Percentiles rank a stretch among this genome's conserved stretches.
These are phyloP conservation scores for Pimephales promelas DNA, from an alignment of 2,113 vertebrate genomes.

Conservation along the genomic window DNA sequence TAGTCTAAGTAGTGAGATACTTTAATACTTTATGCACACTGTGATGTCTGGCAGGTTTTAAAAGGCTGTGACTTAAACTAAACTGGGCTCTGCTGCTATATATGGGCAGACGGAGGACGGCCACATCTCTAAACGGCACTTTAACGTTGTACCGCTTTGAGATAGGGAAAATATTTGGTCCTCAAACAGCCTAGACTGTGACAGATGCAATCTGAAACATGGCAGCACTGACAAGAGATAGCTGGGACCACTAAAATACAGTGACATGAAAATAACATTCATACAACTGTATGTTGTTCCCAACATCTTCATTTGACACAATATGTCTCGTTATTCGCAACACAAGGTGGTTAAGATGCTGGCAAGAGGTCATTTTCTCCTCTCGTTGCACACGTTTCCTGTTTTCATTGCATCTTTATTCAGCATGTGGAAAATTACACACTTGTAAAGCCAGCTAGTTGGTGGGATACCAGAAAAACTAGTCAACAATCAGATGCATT, in stretches of 20 bases:
- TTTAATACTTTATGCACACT: neutral
- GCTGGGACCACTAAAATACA: neutral
- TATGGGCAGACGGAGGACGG: neutral
- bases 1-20: neutral
- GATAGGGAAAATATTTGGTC: neutral
- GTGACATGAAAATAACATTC: slow-evolving; percentile 26
- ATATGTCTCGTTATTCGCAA: neutral
- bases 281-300: neutral
- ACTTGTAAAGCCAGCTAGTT: neutral
- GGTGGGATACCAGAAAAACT: neutral
- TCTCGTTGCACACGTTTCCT: neutral
- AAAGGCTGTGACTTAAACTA: neutral
- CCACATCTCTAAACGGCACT: neutral
- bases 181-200: neutral
- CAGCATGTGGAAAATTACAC: neutral
- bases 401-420: neutral
- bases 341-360: neutral
- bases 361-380: neutral
- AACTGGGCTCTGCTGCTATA: neutral
- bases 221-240: neutral
- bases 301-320: neutral
- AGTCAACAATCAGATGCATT: neutral
- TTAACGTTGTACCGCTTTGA: neutral
- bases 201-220: slow-evolving; percentile 21
- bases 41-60: neutral